These are phyloP conservation scores for Drosophila nebulosa DNA, from an alignment of 1,140 invertebrate species.

Conservation along the genomic window DNA sequence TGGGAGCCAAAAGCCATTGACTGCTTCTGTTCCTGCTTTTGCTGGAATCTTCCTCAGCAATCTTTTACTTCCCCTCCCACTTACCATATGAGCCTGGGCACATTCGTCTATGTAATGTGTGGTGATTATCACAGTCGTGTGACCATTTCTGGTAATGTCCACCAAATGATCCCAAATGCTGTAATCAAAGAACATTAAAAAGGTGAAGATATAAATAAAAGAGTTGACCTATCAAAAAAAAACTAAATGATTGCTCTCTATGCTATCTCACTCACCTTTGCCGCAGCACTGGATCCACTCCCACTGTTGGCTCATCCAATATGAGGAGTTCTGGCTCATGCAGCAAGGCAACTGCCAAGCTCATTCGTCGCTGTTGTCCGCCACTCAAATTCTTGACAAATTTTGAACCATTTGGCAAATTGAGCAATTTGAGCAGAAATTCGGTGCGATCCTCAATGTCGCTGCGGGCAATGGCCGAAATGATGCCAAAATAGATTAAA, in stretches of 20 bases:
- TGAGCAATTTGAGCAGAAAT: conserved; percentile 90
- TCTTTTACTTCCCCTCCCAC: conserved; percentile 56
- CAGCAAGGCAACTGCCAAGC: conserved; percentile 92
- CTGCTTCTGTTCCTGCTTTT: conserved; percentile 11
- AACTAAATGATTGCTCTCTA: background rate
- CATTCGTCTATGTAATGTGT: conserved; percentile 99
- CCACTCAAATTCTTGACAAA: conserved; percentile 93
- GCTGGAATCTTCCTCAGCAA: background rate
- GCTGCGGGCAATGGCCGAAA: conserved; percentile 89
- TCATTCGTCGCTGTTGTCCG: conserved; percentile 94
- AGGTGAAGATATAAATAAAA: conserved; percentile 9
- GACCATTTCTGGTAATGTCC: conserved; percentile 91
- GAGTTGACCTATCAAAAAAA: conserved; percentile 38
- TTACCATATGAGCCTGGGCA: conserved; percentile 91
- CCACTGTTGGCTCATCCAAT: conserved; percentile 96
- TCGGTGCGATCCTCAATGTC: conserved; percentile 89
- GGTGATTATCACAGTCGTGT: conserved; percentile 97
- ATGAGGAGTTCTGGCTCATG: conserved; percentile 95
- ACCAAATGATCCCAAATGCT: conserved; percentile 97
- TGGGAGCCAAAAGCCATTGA: conserved; percentile 67
- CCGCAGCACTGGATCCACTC: conserved; percentile 95
- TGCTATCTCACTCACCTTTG: conserved; percentile 87
- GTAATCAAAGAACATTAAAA: conserved; percentile 57
- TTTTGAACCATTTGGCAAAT: conserved; percentile 86
- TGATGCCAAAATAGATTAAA: conserved; percentile 94